Evolutionary conservation across 2,797 vertebrate species (phyloP).

Genomic region (Falco cherrug): DNA sequence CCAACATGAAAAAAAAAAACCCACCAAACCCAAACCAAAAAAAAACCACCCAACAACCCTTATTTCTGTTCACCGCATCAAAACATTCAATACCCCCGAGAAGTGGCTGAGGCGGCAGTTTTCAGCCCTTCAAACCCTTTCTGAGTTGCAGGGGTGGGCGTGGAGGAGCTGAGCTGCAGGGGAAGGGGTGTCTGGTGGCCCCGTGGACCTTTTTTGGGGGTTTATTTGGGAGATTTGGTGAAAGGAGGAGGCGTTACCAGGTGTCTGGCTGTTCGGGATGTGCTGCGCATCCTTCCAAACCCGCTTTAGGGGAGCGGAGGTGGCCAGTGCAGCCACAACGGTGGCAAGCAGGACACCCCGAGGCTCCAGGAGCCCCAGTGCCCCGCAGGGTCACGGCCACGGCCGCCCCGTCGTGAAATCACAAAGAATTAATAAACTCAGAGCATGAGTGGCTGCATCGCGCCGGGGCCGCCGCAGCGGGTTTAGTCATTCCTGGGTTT

Average conservation of each 20-base stretch:
- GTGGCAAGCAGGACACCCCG: not conserved
- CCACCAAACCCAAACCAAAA: too few relatives aligned
- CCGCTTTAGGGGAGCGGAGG: not conserved
- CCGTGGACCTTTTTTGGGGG: accelerated
- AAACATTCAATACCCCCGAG: slow-evolving; percentile 25
- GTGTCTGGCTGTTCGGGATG: not conserved
- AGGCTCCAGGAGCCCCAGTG: accelerated
- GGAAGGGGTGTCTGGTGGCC: not conserved
- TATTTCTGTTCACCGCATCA: not conserved
- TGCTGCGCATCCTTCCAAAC: not conserved
- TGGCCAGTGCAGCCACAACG: accelerated
- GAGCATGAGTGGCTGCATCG: not conserved
- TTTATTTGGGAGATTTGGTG: not conserved
- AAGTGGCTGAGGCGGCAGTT: slow-evolving; percentile 16
- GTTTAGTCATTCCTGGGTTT: not conserved
- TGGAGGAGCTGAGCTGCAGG: not conserved
- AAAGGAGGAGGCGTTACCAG: accelerated
- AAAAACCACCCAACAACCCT: not conserved
- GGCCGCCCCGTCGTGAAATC: not conserved
- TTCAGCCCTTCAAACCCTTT: slow-evolving; percentile 55
- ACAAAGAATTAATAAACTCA: not conserved
- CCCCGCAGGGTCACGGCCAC: not conserved
- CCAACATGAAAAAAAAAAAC: not conserved
- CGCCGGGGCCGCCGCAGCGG: not conserved
- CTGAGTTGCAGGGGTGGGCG: not conserved